Evolutionary conservation across 2,113 vertebrate genomes (phyloP).

Genomic region (Rhea pennata): DNA sequence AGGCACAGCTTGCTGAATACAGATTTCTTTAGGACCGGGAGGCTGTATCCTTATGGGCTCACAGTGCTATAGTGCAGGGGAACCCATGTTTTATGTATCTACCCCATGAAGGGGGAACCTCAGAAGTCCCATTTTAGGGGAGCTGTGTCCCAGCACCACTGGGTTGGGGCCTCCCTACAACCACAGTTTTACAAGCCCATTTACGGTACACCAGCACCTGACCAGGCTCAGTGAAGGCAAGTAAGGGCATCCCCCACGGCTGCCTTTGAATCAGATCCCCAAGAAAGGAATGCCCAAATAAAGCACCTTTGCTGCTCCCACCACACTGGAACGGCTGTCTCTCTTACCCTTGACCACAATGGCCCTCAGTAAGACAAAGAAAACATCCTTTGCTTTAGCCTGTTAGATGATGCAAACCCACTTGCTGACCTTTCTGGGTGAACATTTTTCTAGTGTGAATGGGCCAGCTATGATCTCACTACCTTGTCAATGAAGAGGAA

Average conservation of each 20-base stretch:
- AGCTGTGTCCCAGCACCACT: neutral
- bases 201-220: neutral
- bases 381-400: conserved; percentile 27
- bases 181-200: neutral
- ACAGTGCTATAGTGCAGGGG: fast-evolving
- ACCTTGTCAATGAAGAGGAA: conserved; percentile 69
- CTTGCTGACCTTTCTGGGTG: conserved; percentile 65
- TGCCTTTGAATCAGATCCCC: neutral
- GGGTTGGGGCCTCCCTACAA: neutral
- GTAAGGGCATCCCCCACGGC: neutral
- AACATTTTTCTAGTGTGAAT: conserved; percentile 68
- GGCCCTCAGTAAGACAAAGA: conserved; percentile 55
- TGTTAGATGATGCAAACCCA: conserved; percentile 53
- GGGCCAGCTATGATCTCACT: conserved; percentile 73
- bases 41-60: neutral
- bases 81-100: neutral
- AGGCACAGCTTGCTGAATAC: neutral
- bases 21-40: neutral
- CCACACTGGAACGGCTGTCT: neutral
- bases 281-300: neutral
- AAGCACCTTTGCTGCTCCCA: conserved; percentile 15
- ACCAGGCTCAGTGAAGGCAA: neutral
- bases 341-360: conserved; percentile 42
- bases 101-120: neutral
- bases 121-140: neutral